These are phyloP conservation scores for Dreissena rostriformis DNA, from an alignment of 1,140 invertebrate species.

Conservation along the genomic window DNA sequence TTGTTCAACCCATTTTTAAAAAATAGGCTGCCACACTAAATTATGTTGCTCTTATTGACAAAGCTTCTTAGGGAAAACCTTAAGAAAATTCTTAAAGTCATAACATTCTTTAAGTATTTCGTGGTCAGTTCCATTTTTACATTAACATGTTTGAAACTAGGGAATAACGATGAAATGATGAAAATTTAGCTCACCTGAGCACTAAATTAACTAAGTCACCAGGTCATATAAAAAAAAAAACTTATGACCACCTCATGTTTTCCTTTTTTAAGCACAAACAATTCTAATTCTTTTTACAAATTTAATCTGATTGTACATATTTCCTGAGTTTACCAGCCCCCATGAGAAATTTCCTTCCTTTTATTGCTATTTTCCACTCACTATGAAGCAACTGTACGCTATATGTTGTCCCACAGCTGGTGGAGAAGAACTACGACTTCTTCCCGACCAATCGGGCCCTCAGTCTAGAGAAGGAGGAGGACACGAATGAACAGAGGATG, in stretches of 20 bases:
- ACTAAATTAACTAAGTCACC: background rate
- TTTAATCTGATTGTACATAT: background rate
- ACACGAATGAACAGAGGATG: constrained; percentile 66
- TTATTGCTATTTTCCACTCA: background rate
- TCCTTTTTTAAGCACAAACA: background rate
- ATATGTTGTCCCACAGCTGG: constrained; percentile 64
- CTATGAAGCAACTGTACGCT: background rate
- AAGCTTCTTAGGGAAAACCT: too few relatives aligned
- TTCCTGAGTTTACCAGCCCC: background rate
- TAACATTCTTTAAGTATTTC: too few relatives aligned
- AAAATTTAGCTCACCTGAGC: too few relatives aligned
- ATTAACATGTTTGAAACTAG: too few relatives aligned
- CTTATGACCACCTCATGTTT: background rate
- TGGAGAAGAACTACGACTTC: constrained; percentile 73
- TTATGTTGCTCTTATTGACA: too few relatives aligned
- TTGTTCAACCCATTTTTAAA: too few relatives aligned
- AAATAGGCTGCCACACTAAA: too few relatives aligned
- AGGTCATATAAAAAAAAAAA: background rate
- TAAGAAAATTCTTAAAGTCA: too few relatives aligned
- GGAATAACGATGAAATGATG: too few relatives aligned
- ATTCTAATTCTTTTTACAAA: too few relatives aligned
- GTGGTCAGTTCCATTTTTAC: too few relatives aligned
- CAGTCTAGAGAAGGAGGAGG: constrained; percentile 70
- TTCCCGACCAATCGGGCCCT: constrained; percentile 78
- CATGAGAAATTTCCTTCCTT: background rate